Evolutionary conservation across 1,140 invertebrate species (phyloP).

Genomic region (Frieseomelitta varia): DNA sequence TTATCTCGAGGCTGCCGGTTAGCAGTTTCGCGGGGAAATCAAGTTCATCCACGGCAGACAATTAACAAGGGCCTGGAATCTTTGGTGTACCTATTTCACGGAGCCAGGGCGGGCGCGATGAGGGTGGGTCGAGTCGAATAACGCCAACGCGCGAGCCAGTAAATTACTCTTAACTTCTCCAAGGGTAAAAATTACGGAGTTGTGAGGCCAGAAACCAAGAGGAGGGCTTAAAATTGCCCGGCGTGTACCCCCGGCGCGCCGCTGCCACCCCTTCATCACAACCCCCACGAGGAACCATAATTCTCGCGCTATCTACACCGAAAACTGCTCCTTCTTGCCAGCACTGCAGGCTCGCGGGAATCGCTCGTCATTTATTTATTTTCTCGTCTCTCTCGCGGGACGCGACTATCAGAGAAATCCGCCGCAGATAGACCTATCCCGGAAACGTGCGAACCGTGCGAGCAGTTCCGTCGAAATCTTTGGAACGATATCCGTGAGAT

Average conservation of each 20-base stretch:
- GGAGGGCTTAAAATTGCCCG: conserved; percentile 67
- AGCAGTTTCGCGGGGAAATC: conserved; percentile 56
- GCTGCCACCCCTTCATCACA: conserved; percentile 27
- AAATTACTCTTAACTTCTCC: conserved; percentile 81
- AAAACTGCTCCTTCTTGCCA: conserved; percentile 69
- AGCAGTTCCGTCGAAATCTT: not conserved
- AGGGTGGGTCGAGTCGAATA: conserved; percentile 53
- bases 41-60: conserved; percentile 65
- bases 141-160: conserved; percentile 72
- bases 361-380: conserved; percentile 80
- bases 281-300: conserved; percentile 73
- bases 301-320: conserved; percentile 78
- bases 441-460: not conserved
- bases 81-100: conserved; percentile 23
- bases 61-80: conserved; percentile 61
- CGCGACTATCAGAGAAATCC: conserved; percentile 62
- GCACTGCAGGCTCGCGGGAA: conserved; percentile 64
- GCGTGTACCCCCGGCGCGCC: not conserved
- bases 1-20: conserved; percentile 49
- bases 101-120: not conserved
- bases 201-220: conserved; percentile 72
- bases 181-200: conserved; percentile 81
- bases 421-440: conserved; percentile 41
- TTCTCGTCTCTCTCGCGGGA: conserved; percentile 67
- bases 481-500: not conserved